Conservation (phyloP, 2,113 vertebrate genomes). For the Dolichallabes microphthalmus region DNA sequence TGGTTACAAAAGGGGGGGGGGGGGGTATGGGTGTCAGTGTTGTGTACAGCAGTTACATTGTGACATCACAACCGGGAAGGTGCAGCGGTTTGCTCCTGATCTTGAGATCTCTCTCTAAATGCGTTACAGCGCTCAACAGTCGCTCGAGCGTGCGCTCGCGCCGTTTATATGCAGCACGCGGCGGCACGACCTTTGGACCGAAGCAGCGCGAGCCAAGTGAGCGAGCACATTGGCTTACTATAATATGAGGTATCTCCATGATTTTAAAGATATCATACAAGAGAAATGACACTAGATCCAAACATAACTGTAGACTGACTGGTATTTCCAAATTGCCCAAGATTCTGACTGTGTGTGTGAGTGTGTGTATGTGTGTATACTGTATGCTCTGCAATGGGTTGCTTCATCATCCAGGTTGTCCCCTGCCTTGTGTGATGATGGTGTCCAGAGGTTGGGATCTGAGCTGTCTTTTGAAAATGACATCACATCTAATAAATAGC, state of each 20-base stretch:
- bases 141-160: background rate
- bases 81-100: background rate
- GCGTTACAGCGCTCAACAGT: background rate
- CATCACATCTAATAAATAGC: background rate
- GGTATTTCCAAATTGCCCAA: no score
- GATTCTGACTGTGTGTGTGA: no score
- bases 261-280: no score
- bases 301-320: no score
- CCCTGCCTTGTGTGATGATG: no score
- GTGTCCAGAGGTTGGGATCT: no score
- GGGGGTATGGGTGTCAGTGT: background rate
- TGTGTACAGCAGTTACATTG: background rate
- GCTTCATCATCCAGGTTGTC: no score
- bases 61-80: background rate
- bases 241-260: no score
- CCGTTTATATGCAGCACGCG: background rate
- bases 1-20: background rate
- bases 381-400: no score
- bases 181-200: conserved; percentile 1
- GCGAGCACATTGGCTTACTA: background rate
- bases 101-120: background rate
- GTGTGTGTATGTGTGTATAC: no score
- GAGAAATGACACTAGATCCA: no score
- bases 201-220: background rate
- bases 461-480: background rate